These are phyloP conservation scores for Phymatocera aterrima DNA, from an alignment of 2,888 invertebrate species.

Conservation along the genomic window DNA sequence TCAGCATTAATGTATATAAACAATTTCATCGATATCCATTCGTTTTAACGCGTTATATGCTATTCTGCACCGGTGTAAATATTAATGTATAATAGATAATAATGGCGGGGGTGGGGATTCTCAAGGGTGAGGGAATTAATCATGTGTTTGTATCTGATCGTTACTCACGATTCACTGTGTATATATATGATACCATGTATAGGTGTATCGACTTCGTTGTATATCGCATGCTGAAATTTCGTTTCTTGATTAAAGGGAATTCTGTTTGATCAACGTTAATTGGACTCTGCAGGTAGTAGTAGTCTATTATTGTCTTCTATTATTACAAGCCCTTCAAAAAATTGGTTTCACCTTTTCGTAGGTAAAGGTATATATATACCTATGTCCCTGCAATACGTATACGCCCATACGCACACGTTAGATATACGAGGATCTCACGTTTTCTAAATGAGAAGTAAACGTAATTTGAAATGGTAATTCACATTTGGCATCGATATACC, in stretches of 20 bases:
- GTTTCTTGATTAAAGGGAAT: not conserved
- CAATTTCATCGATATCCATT: not conserved
- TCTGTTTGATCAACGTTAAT: constrained; percentile 2
- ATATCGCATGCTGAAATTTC: not conserved
- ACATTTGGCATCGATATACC: too few relatives aligned
- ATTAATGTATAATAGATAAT: not conserved
- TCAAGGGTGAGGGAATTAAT: too few relatives aligned
- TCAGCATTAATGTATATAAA: not conserved
- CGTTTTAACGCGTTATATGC: not conserved
- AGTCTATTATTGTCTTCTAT: not conserved
- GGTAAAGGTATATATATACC: not conserved
- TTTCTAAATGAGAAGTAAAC: too few relatives aligned
- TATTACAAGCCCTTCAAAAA: not conserved
- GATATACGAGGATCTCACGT: too few relatives aligned
- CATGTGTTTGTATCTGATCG: too few relatives aligned
- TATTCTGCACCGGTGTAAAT: not conserved
- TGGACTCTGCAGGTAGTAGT: not conserved
- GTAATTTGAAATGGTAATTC: too few relatives aligned
- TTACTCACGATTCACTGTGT: too few relatives aligned
- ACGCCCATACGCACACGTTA: too few relatives aligned
- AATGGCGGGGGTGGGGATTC: too few relatives aligned
- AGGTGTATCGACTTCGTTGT: constrained; percentile 1
- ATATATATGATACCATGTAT: too few relatives aligned
- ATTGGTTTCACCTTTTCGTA: not conserved
- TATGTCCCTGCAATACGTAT: not conserved